Evolutionary conservation across 2,888 invertebrate genomes (phyloP).

Genomic region (Trachelus tabidus): DNA sequence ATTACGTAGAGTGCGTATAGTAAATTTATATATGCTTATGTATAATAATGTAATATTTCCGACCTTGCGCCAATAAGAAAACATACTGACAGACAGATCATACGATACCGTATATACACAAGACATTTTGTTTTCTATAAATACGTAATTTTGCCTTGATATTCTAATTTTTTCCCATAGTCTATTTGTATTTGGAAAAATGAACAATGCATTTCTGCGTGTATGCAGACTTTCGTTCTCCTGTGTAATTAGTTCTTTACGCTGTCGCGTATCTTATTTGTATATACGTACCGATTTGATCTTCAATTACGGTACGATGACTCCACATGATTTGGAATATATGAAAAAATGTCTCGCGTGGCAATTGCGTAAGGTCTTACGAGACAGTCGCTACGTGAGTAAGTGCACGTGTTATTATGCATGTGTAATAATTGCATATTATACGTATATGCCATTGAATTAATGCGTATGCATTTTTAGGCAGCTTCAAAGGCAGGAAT

Average conservation of each 20-base stretch:
- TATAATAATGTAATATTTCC: background rate
- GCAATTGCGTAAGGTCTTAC: background rate
- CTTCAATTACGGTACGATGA: background rate
- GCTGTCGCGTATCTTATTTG: background rate
- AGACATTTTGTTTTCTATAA: background rate
- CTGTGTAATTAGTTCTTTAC: background rate
- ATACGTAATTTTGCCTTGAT: background rate
- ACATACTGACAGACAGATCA: background rate
- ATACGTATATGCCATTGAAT: background rate
- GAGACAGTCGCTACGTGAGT: background rate
- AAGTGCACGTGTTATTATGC: background rate
- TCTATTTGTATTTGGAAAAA: background rate
- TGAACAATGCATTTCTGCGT: background rate
- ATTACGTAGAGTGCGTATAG: background rate
- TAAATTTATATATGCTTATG: background rate
- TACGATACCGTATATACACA: background rate
- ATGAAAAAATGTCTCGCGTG: background rate
- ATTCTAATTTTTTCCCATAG: background rate
- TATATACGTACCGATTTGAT: background rate
- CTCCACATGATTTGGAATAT: background rate
- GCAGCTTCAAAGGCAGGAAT: background rate
- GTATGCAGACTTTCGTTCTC: background rate
- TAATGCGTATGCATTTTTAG: background rate
- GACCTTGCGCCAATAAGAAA: background rate
- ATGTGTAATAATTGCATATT: background rate